A percentile compares a stretch with the other conserved stretches of the same genome.
Evolutionary conservation across 2,113 vertebrate genomes (phyloP).

Genomic region (Noturus placidus): DNA sequence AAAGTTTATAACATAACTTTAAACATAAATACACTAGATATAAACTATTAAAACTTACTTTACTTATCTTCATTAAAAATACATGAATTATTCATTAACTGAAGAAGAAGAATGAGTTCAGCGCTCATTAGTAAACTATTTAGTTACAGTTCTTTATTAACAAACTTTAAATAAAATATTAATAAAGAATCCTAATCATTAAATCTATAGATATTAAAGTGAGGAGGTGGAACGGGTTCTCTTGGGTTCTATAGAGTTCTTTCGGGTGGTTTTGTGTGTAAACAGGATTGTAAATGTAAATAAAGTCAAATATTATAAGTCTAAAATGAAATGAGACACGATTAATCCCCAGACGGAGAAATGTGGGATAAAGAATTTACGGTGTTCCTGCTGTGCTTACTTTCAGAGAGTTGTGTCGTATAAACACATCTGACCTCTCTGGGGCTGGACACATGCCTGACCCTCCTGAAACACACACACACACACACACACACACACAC

Average conservation of each 20-base stretch:
- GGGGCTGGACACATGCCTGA: slow-evolving; percentile 26
- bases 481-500: slow-evolving; percentile 4
- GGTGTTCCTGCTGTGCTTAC: slow-evolving; percentile 54
- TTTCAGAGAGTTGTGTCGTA: slow-evolving; percentile 71
- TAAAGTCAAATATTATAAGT: neutral
- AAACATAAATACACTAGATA: too few relatives aligned
- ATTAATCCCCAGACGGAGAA: too few relatives aligned
- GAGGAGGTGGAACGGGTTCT: neutral
- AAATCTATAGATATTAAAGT: too few relatives aligned
- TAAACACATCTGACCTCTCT: slow-evolving; percentile 44
- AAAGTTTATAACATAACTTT: too few relatives aligned
- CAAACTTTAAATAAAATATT: too few relatives aligned
- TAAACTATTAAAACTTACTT: too few relatives aligned
- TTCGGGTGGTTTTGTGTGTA: neutral
- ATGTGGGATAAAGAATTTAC: neutral
- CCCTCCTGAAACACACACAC: slow-evolving; percentile 32
- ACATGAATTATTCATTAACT: too few relatives aligned
- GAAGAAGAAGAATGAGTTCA: too few relatives aligned
- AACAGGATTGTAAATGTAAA: neutral
- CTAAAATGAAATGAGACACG: neutral
- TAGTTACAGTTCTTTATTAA: too few relatives aligned
- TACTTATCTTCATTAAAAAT: too few relatives aligned
- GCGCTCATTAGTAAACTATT: too few relatives aligned
- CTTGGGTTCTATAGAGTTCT: neutral
- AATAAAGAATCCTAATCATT: too few relatives aligned